phyloP scores from a whole-genome alignment of 2,113 vertebrate genomes.

The Perognathus longimembris region DNA sequence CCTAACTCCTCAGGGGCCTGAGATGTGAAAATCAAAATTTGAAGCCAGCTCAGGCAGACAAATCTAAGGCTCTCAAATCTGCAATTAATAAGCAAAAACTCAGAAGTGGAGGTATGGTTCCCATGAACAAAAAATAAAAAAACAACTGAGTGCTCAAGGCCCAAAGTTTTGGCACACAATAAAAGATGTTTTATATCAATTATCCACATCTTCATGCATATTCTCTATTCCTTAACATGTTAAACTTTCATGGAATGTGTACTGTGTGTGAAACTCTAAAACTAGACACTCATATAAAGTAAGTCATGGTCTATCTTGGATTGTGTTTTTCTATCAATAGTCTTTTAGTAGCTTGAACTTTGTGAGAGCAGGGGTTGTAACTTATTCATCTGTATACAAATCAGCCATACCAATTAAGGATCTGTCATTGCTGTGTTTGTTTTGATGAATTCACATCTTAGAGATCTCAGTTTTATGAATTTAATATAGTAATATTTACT shows the following conservation, averaged over 20 bases:
- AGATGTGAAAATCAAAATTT: too few species aligned
- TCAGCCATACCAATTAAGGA: not conserved
- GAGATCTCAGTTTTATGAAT: constrained; percentile 17
- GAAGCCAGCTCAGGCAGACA: too few species aligned
- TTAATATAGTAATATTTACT: not conserved
- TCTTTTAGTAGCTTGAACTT: not conserved
- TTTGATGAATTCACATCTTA: not conserved
- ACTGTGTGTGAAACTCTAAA: not conserved
- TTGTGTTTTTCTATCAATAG: not conserved
- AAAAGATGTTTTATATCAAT: not conserved
- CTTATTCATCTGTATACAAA: not conserved
- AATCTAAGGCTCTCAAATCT: too few species aligned
- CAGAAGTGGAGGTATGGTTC: too few species aligned
- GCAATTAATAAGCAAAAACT: too few species aligned
- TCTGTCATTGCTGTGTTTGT: not conserved
- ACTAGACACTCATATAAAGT: not conserved
- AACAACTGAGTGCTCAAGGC: too few species aligned
- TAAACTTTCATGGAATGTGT: constrained; percentile 12
- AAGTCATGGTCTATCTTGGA: not conserved
- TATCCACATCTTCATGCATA: not conserved
- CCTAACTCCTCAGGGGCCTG: too few species aligned
- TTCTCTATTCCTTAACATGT: not conserved
- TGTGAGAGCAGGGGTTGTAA: not conserved
- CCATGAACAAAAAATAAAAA: too few species aligned
- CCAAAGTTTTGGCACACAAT: too few species aligned